These are phyloP conservation scores for Zaprionus lineosus DNA, from an alignment of 2,888 invertebrate genomes.

Conservation along the genomic window DNA sequence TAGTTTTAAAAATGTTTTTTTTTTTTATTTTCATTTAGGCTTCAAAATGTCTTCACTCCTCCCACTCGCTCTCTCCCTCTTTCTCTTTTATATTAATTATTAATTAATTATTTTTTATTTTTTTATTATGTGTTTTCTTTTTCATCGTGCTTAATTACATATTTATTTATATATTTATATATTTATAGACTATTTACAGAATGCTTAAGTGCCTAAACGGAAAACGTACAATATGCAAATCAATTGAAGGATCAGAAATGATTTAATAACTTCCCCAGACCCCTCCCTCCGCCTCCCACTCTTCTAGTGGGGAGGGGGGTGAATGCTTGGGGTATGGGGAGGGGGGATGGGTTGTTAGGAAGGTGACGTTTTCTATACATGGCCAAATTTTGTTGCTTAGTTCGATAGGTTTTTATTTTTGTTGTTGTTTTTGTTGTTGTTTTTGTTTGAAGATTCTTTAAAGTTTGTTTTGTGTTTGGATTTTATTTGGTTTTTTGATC, in stretches of 20 bases:
- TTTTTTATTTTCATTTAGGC: conserved; percentile 26
- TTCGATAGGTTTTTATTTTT: too few relatives aligned
- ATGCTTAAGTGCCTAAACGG: conserved; percentile 57
- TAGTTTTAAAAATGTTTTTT: conserved; percentile 60
- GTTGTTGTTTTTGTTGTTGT: too few relatives aligned
- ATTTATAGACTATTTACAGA: conserved; percentile 64
- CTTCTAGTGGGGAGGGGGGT: too few relatives aligned
- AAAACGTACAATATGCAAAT: conserved; percentile 57
- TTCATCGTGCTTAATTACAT: too few relatives aligned
- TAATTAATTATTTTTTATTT: conserved; percentile 1
- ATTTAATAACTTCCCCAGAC: too few relatives aligned
- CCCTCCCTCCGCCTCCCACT: too few relatives aligned
- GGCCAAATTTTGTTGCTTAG: conserved; percentile 68
- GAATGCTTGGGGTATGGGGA: not conserved
- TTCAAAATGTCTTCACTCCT: too few relatives aligned
- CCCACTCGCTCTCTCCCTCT: too few relatives aligned
- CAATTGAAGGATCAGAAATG: conserved; percentile 8
- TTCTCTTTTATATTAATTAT: not conserved
- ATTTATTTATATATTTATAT: conserved; percentile 46
- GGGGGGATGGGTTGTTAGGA: conserved; percentile 25
- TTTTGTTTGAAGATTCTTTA: conserved; percentile 69
- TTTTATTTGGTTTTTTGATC: too few relatives aligned
- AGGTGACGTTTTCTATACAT: conserved; percentile 61
- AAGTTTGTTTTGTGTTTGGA: conserved; percentile 57
- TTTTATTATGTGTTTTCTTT: conserved; percentile 40